Conservation (phyloP, 2,113 vertebrate genomes). For the Cercocebus atys region DNA sequence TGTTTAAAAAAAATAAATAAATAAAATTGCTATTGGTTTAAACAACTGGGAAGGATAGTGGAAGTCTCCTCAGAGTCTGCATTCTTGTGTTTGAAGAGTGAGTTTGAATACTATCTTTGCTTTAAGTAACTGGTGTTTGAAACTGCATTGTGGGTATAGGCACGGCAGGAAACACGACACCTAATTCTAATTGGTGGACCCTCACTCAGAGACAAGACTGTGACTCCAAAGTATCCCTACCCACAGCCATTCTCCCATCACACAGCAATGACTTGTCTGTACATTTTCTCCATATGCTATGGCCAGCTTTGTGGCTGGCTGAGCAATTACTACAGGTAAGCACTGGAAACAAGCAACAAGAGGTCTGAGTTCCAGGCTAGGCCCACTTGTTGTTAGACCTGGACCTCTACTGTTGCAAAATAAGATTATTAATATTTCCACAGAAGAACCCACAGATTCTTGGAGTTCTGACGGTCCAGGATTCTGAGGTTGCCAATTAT, state of each 20-base stretch:
- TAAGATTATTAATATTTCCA: not conserved
- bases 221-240: not conserved
- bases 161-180: not conserved
- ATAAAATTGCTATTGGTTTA: not conserved
- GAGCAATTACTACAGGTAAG: not conserved
- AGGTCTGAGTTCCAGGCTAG: not conserved
- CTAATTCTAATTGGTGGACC: not conserved
- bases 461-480: not conserved
- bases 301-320: not conserved
- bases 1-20: too few species aligned
- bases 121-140: not conserved
- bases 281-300: not conserved
- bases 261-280: fast-evolving
- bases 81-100: not conserved
- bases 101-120: not conserved
- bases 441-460: not conserved
- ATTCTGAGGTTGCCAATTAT: not conserved
- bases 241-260: not conserved
- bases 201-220: not conserved
- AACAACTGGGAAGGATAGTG: not conserved
- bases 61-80: not conserved
- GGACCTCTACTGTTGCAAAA: not conserved
- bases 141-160: not conserved
- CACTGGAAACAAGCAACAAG: not conserved
- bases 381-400: not conserved